Conservation (phyloP, 2,797 vertebrate genomes). For the Bucorvus abyssinicus region DNA sequence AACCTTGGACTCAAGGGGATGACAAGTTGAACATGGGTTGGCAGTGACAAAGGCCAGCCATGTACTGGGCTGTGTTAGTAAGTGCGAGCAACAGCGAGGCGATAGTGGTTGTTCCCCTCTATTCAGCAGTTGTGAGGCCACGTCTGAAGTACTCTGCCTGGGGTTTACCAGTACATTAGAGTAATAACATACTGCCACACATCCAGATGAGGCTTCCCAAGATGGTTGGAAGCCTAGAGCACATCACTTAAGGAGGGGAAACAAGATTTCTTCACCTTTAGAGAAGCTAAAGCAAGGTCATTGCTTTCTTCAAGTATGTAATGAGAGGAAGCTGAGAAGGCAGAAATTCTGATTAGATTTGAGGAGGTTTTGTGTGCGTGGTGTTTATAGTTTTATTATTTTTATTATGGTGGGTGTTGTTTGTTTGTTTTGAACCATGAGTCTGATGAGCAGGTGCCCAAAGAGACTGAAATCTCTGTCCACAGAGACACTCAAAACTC, state of each 20-base stretch:
- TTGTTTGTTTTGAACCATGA: neutral
- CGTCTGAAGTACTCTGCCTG: neutral
- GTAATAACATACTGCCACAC: neutral
- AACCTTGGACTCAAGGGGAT: neutral
- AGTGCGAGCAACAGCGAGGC: neutral
- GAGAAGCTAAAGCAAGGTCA: neutral
- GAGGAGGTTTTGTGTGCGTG: neutral
- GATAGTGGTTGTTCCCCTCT: neutral
- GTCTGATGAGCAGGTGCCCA: neutral
- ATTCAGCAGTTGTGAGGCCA: neutral
- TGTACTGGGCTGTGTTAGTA: rapidly evolving
- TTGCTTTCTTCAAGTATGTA: neutral
- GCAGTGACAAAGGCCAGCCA: neutral
- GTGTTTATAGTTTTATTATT: neutral
- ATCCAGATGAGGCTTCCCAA: neutral
- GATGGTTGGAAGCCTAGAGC: neutral
- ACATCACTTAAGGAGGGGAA: neutral
- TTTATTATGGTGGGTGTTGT: neutral
- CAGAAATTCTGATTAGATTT: neutral
- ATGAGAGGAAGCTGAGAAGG: neutral
- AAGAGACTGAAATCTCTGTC: neutral
- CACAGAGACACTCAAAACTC: neutral
- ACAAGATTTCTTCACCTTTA: neutral
- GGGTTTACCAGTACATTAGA: neutral
- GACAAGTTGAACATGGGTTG: neutral